Conservation (phyloP, 2,113 vertebrate genomes). For the Nothocercus nigrocapillus region DNA sequence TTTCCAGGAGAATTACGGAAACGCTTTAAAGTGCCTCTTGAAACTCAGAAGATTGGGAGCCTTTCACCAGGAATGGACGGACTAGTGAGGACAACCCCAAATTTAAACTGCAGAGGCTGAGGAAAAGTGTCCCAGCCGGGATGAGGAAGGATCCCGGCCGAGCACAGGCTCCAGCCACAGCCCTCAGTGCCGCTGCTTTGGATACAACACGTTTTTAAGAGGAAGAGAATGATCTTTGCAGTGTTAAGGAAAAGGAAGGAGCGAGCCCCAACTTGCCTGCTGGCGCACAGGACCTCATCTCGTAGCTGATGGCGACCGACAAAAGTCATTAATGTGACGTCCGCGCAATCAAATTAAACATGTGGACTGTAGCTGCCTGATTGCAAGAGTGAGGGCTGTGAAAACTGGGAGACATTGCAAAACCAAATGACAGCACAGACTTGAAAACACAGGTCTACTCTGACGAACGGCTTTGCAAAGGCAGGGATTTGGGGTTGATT, state of each 20-base stretch:
- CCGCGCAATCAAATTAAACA: conserved; percentile 24
- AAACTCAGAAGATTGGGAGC: background rate
- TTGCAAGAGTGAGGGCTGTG: background rate
- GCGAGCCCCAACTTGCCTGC: background rate
- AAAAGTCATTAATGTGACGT: background rate
- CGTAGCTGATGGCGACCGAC: conserved; percentile 16
- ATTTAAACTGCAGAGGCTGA: too few species aligned
- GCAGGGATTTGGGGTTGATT: background rate
- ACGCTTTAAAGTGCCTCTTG: background rate
- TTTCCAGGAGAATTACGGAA: background rate
- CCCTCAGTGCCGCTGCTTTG: background rate
- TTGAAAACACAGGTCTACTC: accelerated
- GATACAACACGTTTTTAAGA: background rate
- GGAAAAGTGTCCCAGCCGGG: too few species aligned
- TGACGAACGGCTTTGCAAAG: background rate
- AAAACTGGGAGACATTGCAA: background rate
- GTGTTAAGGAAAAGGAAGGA: background rate
- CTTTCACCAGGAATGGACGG: background rate
- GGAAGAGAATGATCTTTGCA: background rate
- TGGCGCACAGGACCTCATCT: background rate
- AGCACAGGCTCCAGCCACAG: background rate
- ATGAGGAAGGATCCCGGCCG: too few species aligned
- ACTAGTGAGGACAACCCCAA: too few species aligned
- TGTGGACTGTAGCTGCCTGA: background rate
- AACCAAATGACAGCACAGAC: background rate